Base-by-base conservation (phyloP, 2,888 invertebrate genomes). In the Tricholauxania praeusta region DNA sequence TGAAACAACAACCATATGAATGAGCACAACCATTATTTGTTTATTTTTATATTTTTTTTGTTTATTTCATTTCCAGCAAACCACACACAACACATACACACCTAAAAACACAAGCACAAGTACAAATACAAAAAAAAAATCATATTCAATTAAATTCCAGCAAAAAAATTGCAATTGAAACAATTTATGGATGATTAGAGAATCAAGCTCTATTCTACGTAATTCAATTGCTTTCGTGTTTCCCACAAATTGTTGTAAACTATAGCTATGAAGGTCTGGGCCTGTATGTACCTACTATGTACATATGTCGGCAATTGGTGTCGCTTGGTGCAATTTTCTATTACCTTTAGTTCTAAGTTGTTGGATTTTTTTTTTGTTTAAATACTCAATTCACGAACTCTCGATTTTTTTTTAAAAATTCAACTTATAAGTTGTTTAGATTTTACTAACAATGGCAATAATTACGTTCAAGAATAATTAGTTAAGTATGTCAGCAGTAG, bases 141-240 rank as follows among this genome's bases (percentile, higher is more conserved):
- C 55, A 75, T 77, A 76, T 81, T 74, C 78, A 81, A 80, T 80
- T 79, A 80, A 81, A 80, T 75, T 74, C 75, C 17, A 55, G 77
- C 75, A 79, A 76, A 39, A 39, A 52, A 78, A 78, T 77, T 78
- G 80, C 77, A 83, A 82, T 81, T 80, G 80, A 77, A 76, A 76
- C 74, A 79, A 80, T 82, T 82, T 79, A 78, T 78, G 75, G 68
- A 76, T 74, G 52, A 73, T 72, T 48, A 49, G 39, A 57, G 60
- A 51, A 51, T 10, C 14, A 51, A 49, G n/a, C 49, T 17, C 8
- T 49, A 64, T 51, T 64, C 64, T 39, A 28, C 39, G 64, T 49
- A 63, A 49, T 39, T 51, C 49, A 51, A 22, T 51, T 51, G 49
- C 5, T 49, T 48, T 12, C 12, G 15, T 22, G 22, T 51, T 49